phyloP scores from a whole-genome alignment of 1,140 invertebrate genomes.

The Conus ventricosus region DNA sequence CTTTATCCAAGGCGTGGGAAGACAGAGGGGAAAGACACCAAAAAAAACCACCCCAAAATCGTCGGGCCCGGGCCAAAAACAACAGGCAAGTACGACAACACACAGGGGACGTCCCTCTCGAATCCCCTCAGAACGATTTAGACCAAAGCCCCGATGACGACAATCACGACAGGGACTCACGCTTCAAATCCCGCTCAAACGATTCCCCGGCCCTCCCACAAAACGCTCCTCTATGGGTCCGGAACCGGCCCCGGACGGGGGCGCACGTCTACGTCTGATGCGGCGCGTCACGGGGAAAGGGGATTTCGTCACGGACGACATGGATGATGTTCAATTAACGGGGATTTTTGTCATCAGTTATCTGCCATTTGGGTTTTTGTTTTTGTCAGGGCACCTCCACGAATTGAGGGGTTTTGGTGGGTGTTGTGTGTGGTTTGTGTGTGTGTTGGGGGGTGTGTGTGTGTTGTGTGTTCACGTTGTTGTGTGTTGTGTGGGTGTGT shows the following conservation, averaged over 20 bases:
- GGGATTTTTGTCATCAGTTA: slow-evolving; percentile 38
- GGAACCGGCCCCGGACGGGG: not conserved
- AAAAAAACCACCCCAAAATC: no score
- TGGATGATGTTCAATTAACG: slow-evolving; percentile 36
- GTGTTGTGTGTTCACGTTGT: not conserved
- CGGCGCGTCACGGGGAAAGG: not conserved
- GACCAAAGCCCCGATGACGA: no score
- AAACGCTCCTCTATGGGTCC: not conserved
- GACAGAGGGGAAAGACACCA: not conserved
- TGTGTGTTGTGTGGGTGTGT: not conserved
- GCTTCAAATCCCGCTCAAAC: no score
- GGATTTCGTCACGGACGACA: slow-evolving; percentile 33
- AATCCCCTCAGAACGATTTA: not conserved
- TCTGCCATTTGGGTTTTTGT: slow-evolving; percentile 33
- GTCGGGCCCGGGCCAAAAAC: no score
- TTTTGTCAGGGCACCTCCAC: not conserved
- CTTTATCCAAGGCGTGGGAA: not conserved
- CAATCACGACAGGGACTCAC: no score
- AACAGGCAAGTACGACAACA: not conserved
- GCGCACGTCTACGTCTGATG: not conserved
- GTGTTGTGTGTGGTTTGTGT: slow-evolving; percentile 5
- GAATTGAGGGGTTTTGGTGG: not conserved
- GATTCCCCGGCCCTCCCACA: not conserved
- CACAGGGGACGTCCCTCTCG: not conserved
- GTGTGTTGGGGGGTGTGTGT: not conserved